phyloP scores from a whole-genome alignment of 2,888 invertebrate genomes.

The Shargacucullia verbasci region DNA sequence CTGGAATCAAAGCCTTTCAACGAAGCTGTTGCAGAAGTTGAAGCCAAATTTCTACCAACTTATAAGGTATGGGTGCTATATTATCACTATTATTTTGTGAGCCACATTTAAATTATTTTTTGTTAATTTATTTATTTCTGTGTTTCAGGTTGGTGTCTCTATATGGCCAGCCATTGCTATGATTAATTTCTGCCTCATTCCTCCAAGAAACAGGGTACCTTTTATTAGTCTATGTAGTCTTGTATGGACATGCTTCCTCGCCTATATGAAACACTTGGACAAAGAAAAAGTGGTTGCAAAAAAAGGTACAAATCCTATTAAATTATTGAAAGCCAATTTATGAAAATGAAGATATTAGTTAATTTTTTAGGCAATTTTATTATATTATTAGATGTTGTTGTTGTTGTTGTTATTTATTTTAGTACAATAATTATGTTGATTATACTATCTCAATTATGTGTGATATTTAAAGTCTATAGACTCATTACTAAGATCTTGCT shows the following conservation, averaged over 20 bases:
- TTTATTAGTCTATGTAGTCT: constrained; percentile 94
- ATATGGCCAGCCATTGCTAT: constrained; percentile 94
- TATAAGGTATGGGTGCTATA: constrained; percentile 88
- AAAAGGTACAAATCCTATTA: constrained; percentile 58
- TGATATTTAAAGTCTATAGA: constrained; percentile 47
- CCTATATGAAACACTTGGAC: constrained; percentile 93
- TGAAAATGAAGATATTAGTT: constrained; percentile 37
- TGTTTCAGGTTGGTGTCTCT: constrained; percentile 90
- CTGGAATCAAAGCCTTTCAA: constrained; percentile 91
- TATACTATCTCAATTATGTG: constrained; percentile 35
- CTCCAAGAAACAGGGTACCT: constrained; percentile 93
- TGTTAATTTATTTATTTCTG: constrained; percentile 2
- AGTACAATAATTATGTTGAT: constrained; percentile 33
- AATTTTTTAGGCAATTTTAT: constrained; percentile 29
- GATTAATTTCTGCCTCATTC: constrained; percentile 92
- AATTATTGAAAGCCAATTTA: constrained; percentile 62
- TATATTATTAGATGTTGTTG: constrained; percentile 15
- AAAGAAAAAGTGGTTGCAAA: constrained; percentile 70
- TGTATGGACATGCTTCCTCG: constrained; percentile 94
- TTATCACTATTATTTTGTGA: not conserved
- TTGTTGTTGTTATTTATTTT: constrained; percentile 35
- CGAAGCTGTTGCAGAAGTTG: constrained; percentile 91
- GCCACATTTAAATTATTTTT: not conserved
- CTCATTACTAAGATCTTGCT: constrained; percentile 27
- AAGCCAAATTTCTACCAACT: constrained; percentile 92